phyloP scores from a whole-genome alignment of 2,888 invertebrate genomes.

The Caenorhabditis becei region DNA sequence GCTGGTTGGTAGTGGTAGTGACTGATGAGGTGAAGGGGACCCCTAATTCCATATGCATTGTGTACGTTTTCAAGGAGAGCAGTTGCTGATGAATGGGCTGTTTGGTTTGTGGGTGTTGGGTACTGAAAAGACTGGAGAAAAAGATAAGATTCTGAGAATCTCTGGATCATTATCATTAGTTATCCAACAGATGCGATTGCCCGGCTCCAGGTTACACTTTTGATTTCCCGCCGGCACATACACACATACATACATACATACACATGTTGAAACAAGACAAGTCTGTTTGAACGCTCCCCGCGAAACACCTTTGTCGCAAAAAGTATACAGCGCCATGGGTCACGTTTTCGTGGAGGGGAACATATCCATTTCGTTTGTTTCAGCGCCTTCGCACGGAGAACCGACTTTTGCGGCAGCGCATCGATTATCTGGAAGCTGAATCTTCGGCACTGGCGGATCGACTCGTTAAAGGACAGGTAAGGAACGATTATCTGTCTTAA shows the following conservation, averaged over 20 bases:
- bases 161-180: conserved; percentile 46
- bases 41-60: conserved; percentile 56
- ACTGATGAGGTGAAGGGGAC: conserved; percentile 25
- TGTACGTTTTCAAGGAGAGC: conserved; percentile 35
- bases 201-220: conserved; percentile 25
- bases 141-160: background rate
- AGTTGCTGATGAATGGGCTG: conserved; percentile 36
- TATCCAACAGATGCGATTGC: background rate
- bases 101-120: background rate
- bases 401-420: conserved; percentile 93
- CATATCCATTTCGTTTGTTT: conserved; percentile 65
- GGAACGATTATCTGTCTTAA: conserved; percentile 17
- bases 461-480: conserved; percentile 83
- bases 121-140: background rate
- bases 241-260: conserved; percentile 36
- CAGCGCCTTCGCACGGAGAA: conserved; percentile 90
- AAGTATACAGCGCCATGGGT: conserved; percentile 28
- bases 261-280: conserved; percentile 46
- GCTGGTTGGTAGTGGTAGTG: conserved; percentile 1
- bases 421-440: conserved; percentile 92
- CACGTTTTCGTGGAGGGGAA: too few relatives aligned
- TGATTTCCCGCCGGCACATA: conserved; percentile 14
- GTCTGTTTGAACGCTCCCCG: conserved; percentile 49
- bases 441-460: conserved; percentile 95
- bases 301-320: conserved; percentile 43